A percentile compares a stretch with the other conserved stretches of the same genome.
Evolutionary conservation across 2,797 vertebrate species (phyloP).

Genomic region (Cirrhinus molitorella): DNA sequence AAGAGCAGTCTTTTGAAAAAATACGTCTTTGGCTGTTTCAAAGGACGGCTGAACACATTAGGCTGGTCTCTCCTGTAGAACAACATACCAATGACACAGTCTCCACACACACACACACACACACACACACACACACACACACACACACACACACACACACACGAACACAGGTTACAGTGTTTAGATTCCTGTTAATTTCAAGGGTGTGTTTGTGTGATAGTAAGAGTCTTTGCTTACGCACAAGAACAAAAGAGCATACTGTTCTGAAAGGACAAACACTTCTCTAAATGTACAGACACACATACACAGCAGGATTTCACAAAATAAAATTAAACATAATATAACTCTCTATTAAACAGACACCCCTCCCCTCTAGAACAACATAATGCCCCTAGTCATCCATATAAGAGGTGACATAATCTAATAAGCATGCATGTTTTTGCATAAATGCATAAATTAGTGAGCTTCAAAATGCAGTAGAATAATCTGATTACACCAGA

Average conservation of each 20-base stretch:
- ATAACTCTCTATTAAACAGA: slow-evolving; percentile 21
- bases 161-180: not conserved
- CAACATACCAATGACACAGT: slow-evolving; percentile 54
- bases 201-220: slow-evolving; percentile 14
- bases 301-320: slow-evolving; percentile 20
- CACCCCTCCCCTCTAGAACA: slow-evolving; percentile 1
- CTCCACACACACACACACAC: slow-evolving; percentile 18
- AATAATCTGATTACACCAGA: slow-evolving; percentile 49
- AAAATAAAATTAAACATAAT: slow-evolving; percentile 29
- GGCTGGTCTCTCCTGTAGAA: slow-evolving; percentile 53
- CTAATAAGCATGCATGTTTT: slow-evolving; percentile 50
- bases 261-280: slow-evolving; percentile 4
- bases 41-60: slow-evolving; percentile 15
- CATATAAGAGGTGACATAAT: slow-evolving; percentile 57
- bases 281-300: not conserved
- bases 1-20: not conserved
- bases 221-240: slow-evolving; percentile 6
- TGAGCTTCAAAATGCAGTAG: slow-evolving; percentile 25
- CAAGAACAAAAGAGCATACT: slow-evolving; percentile 17
- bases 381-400: slow-evolving; percentile 46
- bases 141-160: slow-evolving; percentile 23
- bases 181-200: slow-evolving; percentile 24
- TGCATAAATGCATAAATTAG: slow-evolving; percentile 55
- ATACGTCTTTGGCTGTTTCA: slow-evolving; percentile 33
- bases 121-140: too few species aligned